A percentile compares a stretch with the other conserved stretches of the same genome.
Conservation (phyloP, 2,113 vertebrate genomes). For the Perognathus longimembris region DNA sequence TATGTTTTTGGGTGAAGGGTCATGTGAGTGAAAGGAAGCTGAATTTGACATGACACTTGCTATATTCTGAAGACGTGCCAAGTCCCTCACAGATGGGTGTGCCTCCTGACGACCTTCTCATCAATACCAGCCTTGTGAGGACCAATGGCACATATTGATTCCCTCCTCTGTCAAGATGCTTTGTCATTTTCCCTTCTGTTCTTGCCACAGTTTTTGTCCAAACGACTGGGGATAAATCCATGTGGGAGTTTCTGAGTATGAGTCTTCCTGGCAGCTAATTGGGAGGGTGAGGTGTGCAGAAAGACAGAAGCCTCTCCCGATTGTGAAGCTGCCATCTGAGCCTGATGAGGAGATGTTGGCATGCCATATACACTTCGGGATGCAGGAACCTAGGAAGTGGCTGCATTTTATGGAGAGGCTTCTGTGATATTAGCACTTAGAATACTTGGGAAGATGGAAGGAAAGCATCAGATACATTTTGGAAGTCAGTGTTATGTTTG, state of each 20-base stretch:
- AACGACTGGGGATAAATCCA: neutral
- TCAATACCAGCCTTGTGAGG: neutral
- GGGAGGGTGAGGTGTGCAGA: neutral
- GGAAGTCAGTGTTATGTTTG: constrained; percentile 29
- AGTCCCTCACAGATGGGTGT: constrained; percentile 67
- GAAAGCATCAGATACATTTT: constrained; percentile 11
- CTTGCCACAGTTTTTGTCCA: constrained; percentile 21
- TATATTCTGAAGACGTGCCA: neutral
- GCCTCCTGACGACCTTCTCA: constrained; percentile 35
- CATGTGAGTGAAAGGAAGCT: constrained; percentile 35
- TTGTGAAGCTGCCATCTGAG: neutral
- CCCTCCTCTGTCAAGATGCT: neutral
- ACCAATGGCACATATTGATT: neutral
- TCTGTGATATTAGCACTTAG: neutral
- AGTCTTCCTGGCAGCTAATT: neutral
- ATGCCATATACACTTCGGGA: fast-evolving
- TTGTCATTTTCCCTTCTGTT: constrained; percentile 66
- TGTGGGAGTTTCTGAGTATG: constrained; percentile 30
- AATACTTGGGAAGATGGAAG: neutral
- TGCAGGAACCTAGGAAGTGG: neutral
- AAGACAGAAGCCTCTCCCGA: neutral
- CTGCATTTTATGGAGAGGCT: neutral
- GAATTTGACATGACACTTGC: constrained; percentile 41
- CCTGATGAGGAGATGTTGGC: neutral
- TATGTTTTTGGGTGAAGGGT: neutral